Evolutionary conservation across 2,113 vertebrate species (phyloP), one percentile per base, ranked within the genome.

Genomic region (Catharus minimus): DNA sequence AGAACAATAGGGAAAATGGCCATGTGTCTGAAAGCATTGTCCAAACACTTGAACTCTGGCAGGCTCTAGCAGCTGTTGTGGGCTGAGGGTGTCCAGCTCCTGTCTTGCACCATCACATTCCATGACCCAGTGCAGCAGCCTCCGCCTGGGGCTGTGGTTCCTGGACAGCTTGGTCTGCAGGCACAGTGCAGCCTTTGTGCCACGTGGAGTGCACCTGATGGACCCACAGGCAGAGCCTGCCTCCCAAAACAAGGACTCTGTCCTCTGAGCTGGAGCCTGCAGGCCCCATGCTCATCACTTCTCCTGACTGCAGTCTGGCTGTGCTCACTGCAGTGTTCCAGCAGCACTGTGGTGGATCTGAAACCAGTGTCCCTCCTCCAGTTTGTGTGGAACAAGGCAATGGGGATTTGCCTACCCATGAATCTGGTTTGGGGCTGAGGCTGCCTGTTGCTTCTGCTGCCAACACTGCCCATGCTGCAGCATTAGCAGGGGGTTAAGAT

Each of bases 321-420:
- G 33, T 84, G 18, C 85, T 38, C 52, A 4, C 4, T 13, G 66
- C 53, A 53, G 49, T 10, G 10, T 39, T 80, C 2, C 77, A 65
- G 73, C 50, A 73, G 71, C 10, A 2, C 44, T 36, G 62, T 12
- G 5, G 16, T 6, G 15, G 2, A 1, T 53, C 16, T 49, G 55
- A 62, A 77, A 33, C 39, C 11, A 0, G 0, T 12, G 53, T 69
- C 43, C 19, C 10, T 33, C 2, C 28, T 38, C 22, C 23, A 1
- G 0, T 9, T 41, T 3, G 0, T 30, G 36, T 1, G 4, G 60
- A 33, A 57, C 38, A 12, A 49, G 38, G 28, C 74, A 67, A 8
- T 53, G 7, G 49, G 32, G 52, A 72, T 53, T 73, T 62, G 10
- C 38, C 58, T 52, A 43, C 47, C 39, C 1, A 0, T 5, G 1